Base-by-base conservation (phyloP, 2,113 vertebrate genomes). In the Neofelis nebulosa region DNA sequence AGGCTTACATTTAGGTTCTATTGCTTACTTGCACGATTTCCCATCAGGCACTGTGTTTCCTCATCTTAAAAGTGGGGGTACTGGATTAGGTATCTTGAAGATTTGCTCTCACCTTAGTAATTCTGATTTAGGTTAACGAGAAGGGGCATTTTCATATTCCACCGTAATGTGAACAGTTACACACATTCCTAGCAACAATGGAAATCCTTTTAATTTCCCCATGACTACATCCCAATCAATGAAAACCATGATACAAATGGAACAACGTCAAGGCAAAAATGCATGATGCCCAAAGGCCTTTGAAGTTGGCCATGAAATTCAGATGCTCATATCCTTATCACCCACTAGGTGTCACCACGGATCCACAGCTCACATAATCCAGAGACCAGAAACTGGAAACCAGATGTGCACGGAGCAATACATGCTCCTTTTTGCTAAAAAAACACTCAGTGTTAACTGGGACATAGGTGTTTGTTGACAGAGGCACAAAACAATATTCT, bases 301-400 rank as follows among this genome's bases (percentile, higher is more conserved):
- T 21, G 19, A 85, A 78, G 41, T n/a, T 76, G 36, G 21, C 66
- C 82, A 33, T 81, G 52, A 78, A 92, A 91, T 79, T 63, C 71
- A 65, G 27, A 55, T 33, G 95, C 57, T 98, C 80, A 74, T 31
- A 93, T 45, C 89, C 85, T 66, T 3, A 68, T 68, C 63, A 85
- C 74, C 96, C 98, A 98, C 96, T 83, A 98, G 98, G 78, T 97
- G 98, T 98, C 98, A 97, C 74, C 96, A 87, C 33, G 91, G 84
- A 95, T 2, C 52, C 92, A 87, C 0, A 96, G 41, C 50, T 41
- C 87, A 94, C 76, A 94, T 16, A 52, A 90, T 15, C 74, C 55
- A 55, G 36, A n/a, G 36, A 8, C 25, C n/a, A 57, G 19, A 6
- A 84, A 87, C 41, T 38, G 61, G 74, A 82, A 94, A 83, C 38